A percentile compares a stretch with the other conserved stretches of the same genome.
These are phyloP conservation scores for Cheilosia vernalis DNA, from an alignment of 2,888 invertebrate genomes.

Conservation along the genomic window DNA sequence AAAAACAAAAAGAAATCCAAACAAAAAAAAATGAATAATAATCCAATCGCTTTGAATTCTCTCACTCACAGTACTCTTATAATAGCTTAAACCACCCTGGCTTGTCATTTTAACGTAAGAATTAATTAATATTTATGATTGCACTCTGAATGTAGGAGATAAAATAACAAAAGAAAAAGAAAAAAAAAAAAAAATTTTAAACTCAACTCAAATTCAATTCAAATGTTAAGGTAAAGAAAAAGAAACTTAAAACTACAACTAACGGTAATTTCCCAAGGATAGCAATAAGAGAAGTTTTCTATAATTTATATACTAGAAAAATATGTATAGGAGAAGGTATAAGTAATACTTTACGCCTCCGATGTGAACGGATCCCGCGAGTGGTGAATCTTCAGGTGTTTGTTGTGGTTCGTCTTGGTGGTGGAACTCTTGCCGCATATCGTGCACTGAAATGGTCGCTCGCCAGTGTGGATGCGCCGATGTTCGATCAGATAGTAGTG, in stretches of 20 bases:
- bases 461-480: conserved; percentile 92
- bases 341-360: conserved; percentile 84
- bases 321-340: conserved; percentile 66
- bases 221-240: conserved; percentile 13
- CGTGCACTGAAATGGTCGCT: conserved; percentile 90
- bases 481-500: conserved; percentile 95
- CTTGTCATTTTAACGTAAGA: conserved; percentile 38
- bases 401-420: conserved; percentile 95
- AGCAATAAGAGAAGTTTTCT: conserved; percentile 36
- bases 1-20: conserved; percentile 7
- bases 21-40: conserved; percentile 12
- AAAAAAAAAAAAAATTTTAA: conserved; percentile 17
- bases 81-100: conserved; percentile 34
- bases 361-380: conserved; percentile 94
- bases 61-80: conserved; percentile 65
- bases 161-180: conserved; percentile 8
- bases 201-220: conserved; percentile 53
- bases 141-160: conserved; percentile 67
- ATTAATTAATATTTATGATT: conserved; percentile 57
- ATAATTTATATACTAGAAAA: conserved; percentile 26
- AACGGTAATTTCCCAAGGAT: conserved; percentile 30
- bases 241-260: conserved; percentile 34
- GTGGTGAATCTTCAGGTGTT: conserved; percentile 95
- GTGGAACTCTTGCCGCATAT: conserved; percentile 95
- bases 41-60: conserved; percentile 48